A percentile compares a stretch with the other conserved stretches of the same genome.
phyloP scores from a whole-genome alignment of 2,888 invertebrate species.

The Acronicta psi region DNA sequence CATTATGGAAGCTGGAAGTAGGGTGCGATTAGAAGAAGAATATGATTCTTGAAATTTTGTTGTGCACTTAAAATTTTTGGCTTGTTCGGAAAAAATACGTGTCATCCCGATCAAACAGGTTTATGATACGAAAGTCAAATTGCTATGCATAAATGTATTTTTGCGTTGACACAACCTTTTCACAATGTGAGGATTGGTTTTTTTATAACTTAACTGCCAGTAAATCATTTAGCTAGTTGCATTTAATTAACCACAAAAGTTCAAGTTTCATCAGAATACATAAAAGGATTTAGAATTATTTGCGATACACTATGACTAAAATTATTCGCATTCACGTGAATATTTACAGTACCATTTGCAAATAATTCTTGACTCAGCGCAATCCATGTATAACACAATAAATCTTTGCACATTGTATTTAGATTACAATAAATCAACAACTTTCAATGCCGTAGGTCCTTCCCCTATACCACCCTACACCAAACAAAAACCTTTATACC shows the following conservation, averaged over 20 bases:
- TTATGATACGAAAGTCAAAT: no score
- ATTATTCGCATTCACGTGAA: neutral
- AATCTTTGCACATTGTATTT: conserved; percentile 20
- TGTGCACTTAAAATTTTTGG: neutral
- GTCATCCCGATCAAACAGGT: no score
- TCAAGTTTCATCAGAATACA: no score
- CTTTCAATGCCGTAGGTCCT: conserved; percentile 42
- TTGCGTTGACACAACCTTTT: no score
- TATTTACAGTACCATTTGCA: neutral
- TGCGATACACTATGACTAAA: neutral
- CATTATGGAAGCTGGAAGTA: conserved; percentile 27
- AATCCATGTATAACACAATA: conserved; percentile 18
- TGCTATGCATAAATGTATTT: no score
- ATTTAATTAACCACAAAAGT: no score
- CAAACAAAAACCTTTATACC: conserved; percentile 12
- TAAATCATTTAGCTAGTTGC: no score
- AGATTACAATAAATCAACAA: conserved; percentile 44
- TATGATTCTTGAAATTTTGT: conserved; percentile 2
- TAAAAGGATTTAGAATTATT: neutral
- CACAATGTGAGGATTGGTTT: no score
- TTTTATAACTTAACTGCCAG: no score
- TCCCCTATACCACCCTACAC: conserved; percentile 27
- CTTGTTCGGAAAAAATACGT: neutral
- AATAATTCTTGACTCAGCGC: conserved; percentile 1
- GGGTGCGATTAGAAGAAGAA: conserved; percentile 14